Base-by-base conservation (phyloP, 2,888 invertebrate species). In the Phaonia tiefii region DNA sequence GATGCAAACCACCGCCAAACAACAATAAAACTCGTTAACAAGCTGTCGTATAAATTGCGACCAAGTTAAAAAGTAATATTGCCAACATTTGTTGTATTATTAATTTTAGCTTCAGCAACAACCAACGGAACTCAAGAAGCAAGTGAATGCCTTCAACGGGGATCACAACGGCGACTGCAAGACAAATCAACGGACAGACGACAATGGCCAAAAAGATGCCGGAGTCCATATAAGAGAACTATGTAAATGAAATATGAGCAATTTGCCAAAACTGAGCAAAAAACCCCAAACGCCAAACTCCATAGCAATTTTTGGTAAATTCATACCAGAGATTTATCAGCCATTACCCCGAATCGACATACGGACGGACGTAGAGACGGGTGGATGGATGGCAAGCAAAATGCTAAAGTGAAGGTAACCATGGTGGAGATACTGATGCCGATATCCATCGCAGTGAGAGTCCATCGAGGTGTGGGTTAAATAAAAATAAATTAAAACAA, bases 31-130 rank as follows among this genome's bases (percentile, higher is more conserved):
- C 78, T 83, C 80, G 80, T 83, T 83, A 78, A 78, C 70, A 65
- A 73, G 78, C 83, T 83, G 83, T 80, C 80, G 78, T 75, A 78
- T 83, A 83, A 80, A 80, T 78, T 83, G 75, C 70, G 78, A 75
- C 75, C 78, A 78, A 73, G 78, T 78, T 83, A 75, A 75, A 80
- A 80, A 80, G 66, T 69, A 75, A 80, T 77, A 69, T 72, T 72
- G 72, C 67, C 46, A 54, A 66, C 10, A 22, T 66, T 58, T 71
- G 15, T 26, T 17, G 39, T 70, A 15, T 31, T 67, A 69, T 75
- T 70, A 73, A 72, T 79, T 63, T 69, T 72, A 56, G 67, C 72
- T 75, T 72, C 51, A 42, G 42, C 71, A 72, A 69, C 60, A 63
- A 63, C 60, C n/a, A 60, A n/a, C 5, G 51, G 51, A 51, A 31